phyloP scores from a whole-genome alignment of 2,113 vertebrate genomes.

The Myanophis thanlyinensis region DNA sequence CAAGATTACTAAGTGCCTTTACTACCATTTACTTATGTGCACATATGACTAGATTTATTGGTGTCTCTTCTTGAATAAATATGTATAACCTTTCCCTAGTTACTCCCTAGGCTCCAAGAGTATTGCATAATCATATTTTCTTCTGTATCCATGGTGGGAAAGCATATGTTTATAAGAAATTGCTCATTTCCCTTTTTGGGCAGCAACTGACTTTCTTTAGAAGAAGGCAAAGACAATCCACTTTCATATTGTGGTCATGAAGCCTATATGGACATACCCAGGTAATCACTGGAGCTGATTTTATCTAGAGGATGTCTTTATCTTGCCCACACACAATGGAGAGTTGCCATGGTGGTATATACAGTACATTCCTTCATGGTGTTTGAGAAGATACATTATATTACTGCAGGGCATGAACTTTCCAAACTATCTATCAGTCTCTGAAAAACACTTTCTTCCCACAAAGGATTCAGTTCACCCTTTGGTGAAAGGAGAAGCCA shows the following conservation, averaged over 20 bases:
- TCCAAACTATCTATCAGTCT: background rate
- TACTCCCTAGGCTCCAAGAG: background rate
- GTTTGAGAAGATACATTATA: background rate
- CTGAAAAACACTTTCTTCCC: slow-evolving; percentile 13
- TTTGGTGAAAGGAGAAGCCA: background rate
- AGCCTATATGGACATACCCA: background rate
- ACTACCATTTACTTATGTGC: background rate
- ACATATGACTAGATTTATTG: background rate
- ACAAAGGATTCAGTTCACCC: slow-evolving; percentile 14
- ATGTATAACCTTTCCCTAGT: background rate
- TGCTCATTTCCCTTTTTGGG: background rate
- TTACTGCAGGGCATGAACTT: slow-evolving; percentile 1
- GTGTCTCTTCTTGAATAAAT: background rate
- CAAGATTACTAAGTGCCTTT: background rate
- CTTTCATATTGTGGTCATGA: background rate
- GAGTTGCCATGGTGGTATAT: background rate
- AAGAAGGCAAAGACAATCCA: background rate
- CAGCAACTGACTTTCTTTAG: background rate
- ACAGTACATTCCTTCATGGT: background rate
- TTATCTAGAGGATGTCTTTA: background rate
- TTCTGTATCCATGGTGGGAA: background rate
- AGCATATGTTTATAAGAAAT: background rate
- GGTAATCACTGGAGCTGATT: background rate
- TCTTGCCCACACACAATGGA: background rate
- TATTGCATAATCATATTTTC: background rate